These are phyloP conservation scores for Watsonalla binaria DNA, from an alignment of 2,888 invertebrate genomes.

Conservation along the genomic window DNA sequence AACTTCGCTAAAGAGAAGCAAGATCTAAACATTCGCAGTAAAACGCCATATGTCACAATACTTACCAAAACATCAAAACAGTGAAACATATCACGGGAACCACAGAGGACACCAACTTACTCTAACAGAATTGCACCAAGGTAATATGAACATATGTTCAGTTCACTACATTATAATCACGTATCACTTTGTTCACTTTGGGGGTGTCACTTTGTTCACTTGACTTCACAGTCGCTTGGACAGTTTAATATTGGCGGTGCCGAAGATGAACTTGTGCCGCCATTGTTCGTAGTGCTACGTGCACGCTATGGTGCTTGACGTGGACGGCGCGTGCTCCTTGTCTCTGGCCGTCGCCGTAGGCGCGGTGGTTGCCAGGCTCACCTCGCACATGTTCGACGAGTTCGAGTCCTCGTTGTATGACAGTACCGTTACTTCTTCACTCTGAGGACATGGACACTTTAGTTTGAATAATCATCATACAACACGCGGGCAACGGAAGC, in stretches of 20 bases:
- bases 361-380: constrained; percentile 35
- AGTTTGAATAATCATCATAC: too few relatives aligned
- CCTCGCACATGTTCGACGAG: constrained; percentile 64
- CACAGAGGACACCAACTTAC: constrained; percentile 4
- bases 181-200: neutral
- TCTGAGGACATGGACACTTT: constrained; percentile 41
- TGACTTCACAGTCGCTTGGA: constrained; percentile 33
- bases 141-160: constrained; percentile 7
- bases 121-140: constrained; percentile 11
- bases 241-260: constrained; percentile 39
- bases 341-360: constrained; percentile 10
- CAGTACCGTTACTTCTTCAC: constrained; percentile 61
- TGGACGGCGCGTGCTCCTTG: constrained; percentile 39
- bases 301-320: constrained; percentile 57
- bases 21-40: too few relatives aligned
- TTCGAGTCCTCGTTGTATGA: constrained; percentile 73
- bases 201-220: neutral
- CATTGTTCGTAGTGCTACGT: constrained; percentile 71
- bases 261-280: constrained; percentile 66
- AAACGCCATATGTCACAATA: neutral
- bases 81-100: neutral
- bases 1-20: too few relatives aligned
- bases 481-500: too few relatives aligned
- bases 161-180: constrained; percentile 6
- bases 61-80: neutral